Evolutionary conservation across 2,113 vertebrate genomes (phyloP).

Genomic region (Syngnathus floridae): DNA sequence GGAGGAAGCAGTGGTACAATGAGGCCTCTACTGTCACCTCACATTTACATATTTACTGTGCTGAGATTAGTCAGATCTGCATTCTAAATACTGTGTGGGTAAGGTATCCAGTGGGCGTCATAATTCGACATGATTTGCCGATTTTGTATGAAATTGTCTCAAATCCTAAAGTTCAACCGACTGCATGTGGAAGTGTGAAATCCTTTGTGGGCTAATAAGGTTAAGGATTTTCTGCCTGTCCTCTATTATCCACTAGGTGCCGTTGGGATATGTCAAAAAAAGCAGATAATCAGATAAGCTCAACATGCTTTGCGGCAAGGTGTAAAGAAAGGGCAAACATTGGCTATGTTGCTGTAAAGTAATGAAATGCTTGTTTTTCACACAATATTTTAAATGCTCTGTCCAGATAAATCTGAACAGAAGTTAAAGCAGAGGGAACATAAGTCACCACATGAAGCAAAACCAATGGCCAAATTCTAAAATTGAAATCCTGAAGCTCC

Average conservation of each 20-base stretch:
- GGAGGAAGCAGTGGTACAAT: slow-evolving; percentile 23
- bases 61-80: slow-evolving; percentile 4
- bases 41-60: slow-evolving; percentile 15
- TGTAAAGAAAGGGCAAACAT: too few relatives aligned
- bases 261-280: slow-evolving; percentile 13
- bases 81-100: slow-evolving; percentile 26
- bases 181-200: slow-evolving; percentile 30
- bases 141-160: neutral
- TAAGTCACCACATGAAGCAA: too few relatives aligned
- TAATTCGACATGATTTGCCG: slow-evolving; percentile 25
- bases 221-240: slow-evolving; percentile 41
- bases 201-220: slow-evolving; percentile 47
- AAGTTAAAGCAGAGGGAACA: too few relatives aligned
- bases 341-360: too few relatives aligned
- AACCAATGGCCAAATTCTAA: too few relatives aligned
- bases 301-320: too few relatives aligned
- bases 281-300: too few relatives aligned
- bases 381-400: too few relatives aligned
- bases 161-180: slow-evolving; percentile 22
- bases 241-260: slow-evolving; percentile 27
- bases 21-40: slow-evolving; percentile 5
- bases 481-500: too few relatives aligned
- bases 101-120: slow-evolving; percentile 14
- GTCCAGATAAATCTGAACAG: too few relatives aligned
- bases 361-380: too few relatives aligned